phyloP scores from a whole-genome alignment of 2,888 invertebrate species.

The Auanema sp. region DNA sequence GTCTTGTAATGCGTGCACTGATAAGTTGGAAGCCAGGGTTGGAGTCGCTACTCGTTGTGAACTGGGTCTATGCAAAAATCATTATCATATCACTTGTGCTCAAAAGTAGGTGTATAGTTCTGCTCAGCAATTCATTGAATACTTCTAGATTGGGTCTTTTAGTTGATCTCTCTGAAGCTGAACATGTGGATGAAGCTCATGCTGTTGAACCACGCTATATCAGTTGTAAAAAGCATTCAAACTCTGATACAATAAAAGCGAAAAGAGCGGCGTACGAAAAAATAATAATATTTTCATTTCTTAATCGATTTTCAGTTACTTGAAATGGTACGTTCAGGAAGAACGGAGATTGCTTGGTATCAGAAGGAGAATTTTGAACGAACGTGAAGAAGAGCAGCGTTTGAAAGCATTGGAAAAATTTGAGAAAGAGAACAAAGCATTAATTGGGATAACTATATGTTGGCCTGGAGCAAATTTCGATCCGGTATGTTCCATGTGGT shows the following conservation, averaged over 20 bases:
- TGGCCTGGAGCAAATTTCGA: constrained; percentile 27
- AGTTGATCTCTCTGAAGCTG: constrained; percentile 43
- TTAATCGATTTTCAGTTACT: constrained; percentile 24
- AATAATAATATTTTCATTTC: neutral
- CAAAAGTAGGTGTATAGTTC: constrained; percentile 44
- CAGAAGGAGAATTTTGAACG: constrained; percentile 22
- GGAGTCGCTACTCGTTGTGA: constrained; percentile 97
- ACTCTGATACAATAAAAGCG: constrained; percentile 28
- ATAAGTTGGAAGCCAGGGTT: constrained; percentile 82
- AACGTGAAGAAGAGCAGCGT: constrained; percentile 37
- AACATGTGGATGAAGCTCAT: constrained; percentile 19
- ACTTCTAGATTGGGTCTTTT: constrained; percentile 49
- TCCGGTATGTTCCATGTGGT: constrained; percentile 10
- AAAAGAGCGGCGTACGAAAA: constrained; percentile 32
- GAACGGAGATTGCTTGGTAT: constrained; percentile 17
- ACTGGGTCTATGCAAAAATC: constrained; percentile 94
- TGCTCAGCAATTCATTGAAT: neutral
- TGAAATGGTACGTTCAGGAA: constrained; percentile 34
- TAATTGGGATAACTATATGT: constrained; percentile 31
- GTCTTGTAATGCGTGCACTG: constrained; percentile 85
- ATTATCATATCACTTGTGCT: constrained; percentile 91
- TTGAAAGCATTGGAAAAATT: constrained; percentile 18
- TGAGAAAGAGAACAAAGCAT: constrained; percentile 16
- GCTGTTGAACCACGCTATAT: constrained; percentile 40
- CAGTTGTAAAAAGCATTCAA: constrained; percentile 51